Conservation (phyloP, 1,140 invertebrate genomes). For the Sarcophaga peregrina region DNA sequence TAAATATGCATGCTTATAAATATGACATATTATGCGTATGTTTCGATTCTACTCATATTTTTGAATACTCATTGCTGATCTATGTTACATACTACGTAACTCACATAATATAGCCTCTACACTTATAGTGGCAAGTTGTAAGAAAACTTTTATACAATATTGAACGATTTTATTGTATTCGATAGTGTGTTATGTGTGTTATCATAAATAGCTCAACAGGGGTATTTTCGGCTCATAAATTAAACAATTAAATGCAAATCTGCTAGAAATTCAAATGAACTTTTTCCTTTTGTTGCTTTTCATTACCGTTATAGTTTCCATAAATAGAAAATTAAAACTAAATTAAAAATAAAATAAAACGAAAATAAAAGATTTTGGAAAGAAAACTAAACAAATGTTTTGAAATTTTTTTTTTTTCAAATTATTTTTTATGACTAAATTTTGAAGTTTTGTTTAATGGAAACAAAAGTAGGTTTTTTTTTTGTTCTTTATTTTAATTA, state of each 20-base stretch:
- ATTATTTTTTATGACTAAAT: not conserved
- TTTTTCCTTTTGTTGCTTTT: not conserved
- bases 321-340: not conserved
- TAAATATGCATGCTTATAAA: no score
- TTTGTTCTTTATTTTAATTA: slow-evolving; percentile 9
- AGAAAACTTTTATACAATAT: not conserved
- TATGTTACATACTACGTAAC: no score
- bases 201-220: slow-evolving; percentile 40
- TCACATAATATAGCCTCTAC: no score
- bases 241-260: slow-evolving; percentile 33
- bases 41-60: no score
- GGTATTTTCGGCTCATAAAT: slow-evolving; percentile 31
- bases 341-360: not conserved
- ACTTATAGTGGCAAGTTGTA: no score
- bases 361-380: no score
- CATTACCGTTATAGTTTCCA: not conserved
- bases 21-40: no score
- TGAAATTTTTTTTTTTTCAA: no score
- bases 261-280: no score
- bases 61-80: no score
- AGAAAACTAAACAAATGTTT: no score
- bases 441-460: not conserved
- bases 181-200: slow-evolving; percentile 13
- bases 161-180: slow-evolving; percentile 43
- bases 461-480: no score